phyloP scores from a whole-genome alignment of 1,140 invertebrate species.

The Trinorchestia longiramus region DNA sequence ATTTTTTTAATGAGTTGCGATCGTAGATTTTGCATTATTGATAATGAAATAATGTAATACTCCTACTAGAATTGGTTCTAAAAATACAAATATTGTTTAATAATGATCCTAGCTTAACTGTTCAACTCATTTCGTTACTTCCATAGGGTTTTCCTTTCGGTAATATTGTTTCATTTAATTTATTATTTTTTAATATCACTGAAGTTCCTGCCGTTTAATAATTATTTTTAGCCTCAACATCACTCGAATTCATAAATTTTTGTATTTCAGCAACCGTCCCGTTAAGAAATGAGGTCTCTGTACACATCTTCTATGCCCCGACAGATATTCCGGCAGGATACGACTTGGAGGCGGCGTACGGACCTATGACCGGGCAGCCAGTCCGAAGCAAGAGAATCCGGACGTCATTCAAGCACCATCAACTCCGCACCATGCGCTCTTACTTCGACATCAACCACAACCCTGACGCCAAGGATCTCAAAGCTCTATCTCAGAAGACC shows the following conservation, averaged over 20 bases:
- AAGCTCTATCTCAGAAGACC: conserved; percentile 97
- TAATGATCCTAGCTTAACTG: too few relatives aligned
- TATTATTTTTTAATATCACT: too few relatives aligned
- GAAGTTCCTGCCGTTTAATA: too few relatives aligned
- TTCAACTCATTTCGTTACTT: too few relatives aligned
- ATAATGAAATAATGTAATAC: too few relatives aligned
- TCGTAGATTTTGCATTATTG: too few relatives aligned
- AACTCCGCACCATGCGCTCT: conserved; percentile 97
- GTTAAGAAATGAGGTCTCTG: background rate
- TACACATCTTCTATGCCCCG: background rate
- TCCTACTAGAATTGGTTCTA: too few relatives aligned
- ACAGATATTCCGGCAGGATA: conserved; percentile 55
- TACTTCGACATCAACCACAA: conserved; percentile 99
- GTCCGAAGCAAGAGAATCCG: conserved; percentile 88
- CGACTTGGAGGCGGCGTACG: conserved; percentile 55
- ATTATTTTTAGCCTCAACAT: background rate
- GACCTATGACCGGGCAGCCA: conserved; percentile 40
- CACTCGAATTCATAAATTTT: background rate
- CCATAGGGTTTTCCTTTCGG: too few relatives aligned
- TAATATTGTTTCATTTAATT: too few relatives aligned
- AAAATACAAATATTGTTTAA: too few relatives aligned
- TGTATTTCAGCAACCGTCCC: background rate
- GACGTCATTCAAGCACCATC: conserved; percentile 98
- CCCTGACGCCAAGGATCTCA: conserved; percentile 97
- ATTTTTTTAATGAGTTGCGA: too few relatives aligned